Evolutionary conservation across 2,113 vertebrate genomes (phyloP).

Genomic region (Anolis carolinensis): DNA sequence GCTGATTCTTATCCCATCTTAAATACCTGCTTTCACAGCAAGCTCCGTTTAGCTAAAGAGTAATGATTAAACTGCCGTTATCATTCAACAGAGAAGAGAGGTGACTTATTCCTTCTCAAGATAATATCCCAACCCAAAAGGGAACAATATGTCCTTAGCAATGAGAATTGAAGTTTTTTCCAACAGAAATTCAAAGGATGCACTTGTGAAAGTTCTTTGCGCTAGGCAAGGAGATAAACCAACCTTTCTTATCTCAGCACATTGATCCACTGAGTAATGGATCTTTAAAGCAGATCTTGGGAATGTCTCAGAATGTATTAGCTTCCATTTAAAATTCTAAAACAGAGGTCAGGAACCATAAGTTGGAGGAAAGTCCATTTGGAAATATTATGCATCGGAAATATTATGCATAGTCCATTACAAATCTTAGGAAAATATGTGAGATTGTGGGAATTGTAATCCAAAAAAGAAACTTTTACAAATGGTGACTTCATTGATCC

Average conservation of each 20-base stretch:
- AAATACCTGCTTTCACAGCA: slow-evolving; percentile 18
- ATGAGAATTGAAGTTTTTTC: slow-evolving; percentile 22
- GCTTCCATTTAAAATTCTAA: slow-evolving; percentile 27
- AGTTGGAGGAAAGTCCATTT: slow-evolving; percentile 28
- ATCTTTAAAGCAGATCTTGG: slow-evolving; percentile 14
- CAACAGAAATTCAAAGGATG: not conserved
- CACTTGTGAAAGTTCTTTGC: not conserved
- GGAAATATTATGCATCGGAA: slow-evolving; percentile 8
- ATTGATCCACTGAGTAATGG: slow-evolving; percentile 26
- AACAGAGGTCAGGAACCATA: not conserved
- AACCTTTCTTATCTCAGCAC: slow-evolving; percentile 26
- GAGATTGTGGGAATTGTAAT: too few species aligned
- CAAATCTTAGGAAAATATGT: too few species aligned
- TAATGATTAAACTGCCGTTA: not conserved
- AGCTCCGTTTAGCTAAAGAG: slow-evolving; percentile 14
- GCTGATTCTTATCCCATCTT: slow-evolving; percentile 18
- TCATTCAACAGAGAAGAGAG: slow-evolving; percentile 9
- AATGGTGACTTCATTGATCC: too few species aligned
- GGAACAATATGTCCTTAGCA: slow-evolving; percentile 38
- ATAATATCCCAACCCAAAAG: slow-evolving; percentile 47
- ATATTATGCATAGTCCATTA: not conserved
- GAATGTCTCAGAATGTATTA: slow-evolving; percentile 22
- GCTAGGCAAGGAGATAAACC: not conserved
- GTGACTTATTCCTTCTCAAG: not conserved
- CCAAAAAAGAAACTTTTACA: too few species aligned